A percentile compares a stretch with the other conserved stretches of the same genome.
Conservation (phyloP, 2,113 vertebrate species). For the Chaetodon auriga region DNA sequence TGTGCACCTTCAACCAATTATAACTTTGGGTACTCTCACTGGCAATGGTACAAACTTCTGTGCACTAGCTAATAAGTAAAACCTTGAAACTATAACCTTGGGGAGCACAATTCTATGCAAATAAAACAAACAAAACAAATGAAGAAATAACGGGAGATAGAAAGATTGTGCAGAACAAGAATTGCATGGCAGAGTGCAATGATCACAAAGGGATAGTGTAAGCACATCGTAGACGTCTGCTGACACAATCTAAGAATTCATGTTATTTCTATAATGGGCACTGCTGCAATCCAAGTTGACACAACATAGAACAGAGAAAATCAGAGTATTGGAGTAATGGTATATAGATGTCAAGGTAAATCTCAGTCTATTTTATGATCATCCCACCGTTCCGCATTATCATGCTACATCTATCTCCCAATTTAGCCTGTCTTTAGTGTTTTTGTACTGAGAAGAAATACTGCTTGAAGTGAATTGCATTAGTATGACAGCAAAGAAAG, state of each 20-base stretch:
- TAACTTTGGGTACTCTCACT: background rate
- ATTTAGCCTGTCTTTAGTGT: conserved; percentile 33
- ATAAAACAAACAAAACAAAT: background rate
- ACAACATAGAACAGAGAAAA: background rate
- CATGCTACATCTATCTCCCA: conserved; percentile 37
- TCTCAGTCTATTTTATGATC: conserved; percentile 21
- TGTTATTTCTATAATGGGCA: background rate
- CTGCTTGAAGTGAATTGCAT: conserved; percentile 33
- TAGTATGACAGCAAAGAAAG: conserved; percentile 47
- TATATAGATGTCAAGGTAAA: conserved; percentile 37
- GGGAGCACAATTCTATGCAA: background rate
- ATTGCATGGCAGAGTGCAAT: background rate
- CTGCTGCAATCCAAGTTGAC: conserved; percentile 29
- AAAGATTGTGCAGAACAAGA: background rate
- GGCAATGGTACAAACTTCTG: background rate
- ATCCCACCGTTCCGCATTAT: conserved; percentile 20
- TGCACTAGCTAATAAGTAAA: background rate
- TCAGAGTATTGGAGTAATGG: conserved; percentile 4
- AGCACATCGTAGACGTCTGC: background rate
- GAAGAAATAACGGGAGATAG: background rate
- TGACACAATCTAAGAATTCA: background rate
- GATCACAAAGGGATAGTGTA: background rate
- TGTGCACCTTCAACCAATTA: background rate
- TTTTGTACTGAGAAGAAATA: conserved; percentile 29
- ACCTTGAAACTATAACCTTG: background rate